Base-by-base conservation (phyloP, 2,113 vertebrate genomes). In the Speoplatyrhinus poulsoni region DNA sequence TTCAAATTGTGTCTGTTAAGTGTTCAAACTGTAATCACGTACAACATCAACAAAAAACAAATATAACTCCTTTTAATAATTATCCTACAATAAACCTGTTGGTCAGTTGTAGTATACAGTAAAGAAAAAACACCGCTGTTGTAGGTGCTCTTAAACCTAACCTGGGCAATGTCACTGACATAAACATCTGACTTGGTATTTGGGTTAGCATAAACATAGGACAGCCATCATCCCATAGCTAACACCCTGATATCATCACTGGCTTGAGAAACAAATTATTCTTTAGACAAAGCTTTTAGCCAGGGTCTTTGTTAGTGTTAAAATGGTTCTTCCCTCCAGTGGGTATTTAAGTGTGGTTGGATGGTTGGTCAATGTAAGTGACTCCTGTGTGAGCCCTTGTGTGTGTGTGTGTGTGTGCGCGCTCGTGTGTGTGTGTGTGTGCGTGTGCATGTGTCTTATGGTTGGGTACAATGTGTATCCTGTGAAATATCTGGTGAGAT, bases 121-220 rank as follows among this genome's bases (percentile, higher is more conserved):
- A 7, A 41, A 41, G 1, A 6, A 41, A 26, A 26, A 2, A 26
- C 26, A 26, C 26, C 1, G 1, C 36, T 41, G 1, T 41, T 41
- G 36, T 8, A 2, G 36, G 60, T 67, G 47, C 68, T 72, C 52
- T 52, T 10, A n/a, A 41, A 53, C 78, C 82, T 90, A 41, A 53
- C 78, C 82, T 90, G 88, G 72, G 79, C 17, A 70, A 52, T 50
- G 49, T 87, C 72, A 77, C 12, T 32, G 12, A 3, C 66, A 68
- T 75, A 85, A 89, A 88, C 70, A 77, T 75, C 80, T 49, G 80
- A 72, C 63, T 56, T 75, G 48, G 55, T 46, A 60, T 67, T 62
- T 56, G 19, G 15, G 12, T 66, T 77, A 68, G 66, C n/a, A 66
- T 76, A 85, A 81, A 84, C 76, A 82, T 0, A 33, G 47, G 63